These are phyloP conservation scores for Scaptomyza hsui DNA, from an alignment of 1,140 invertebrate species.

Conservation along the genomic window DNA sequence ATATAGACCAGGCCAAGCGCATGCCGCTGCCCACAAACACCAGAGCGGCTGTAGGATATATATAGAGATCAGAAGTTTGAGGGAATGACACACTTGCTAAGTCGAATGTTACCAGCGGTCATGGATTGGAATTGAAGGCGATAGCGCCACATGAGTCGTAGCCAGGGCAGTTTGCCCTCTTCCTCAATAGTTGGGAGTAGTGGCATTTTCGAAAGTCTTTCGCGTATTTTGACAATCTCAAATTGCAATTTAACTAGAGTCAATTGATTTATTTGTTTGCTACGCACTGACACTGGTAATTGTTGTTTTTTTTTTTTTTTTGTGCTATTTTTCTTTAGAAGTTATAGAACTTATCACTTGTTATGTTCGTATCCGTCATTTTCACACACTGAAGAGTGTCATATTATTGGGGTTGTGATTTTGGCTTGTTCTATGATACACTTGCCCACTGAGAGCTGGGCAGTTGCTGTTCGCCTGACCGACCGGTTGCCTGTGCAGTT, in stretches of 20 bases:
- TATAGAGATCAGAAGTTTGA: not conserved
- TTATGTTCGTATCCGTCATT: conserved; percentile 29
- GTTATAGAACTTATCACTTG: conserved; percentile 35
- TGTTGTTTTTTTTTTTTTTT: conserved; percentile 1
- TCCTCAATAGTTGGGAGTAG: conserved; percentile 73
- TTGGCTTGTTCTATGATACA: conserved; percentile 4
- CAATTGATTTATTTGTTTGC: conserved; percentile 20
- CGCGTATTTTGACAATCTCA: conserved; percentile 21
- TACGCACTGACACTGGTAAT: conserved; percentile 2
- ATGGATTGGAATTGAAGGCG: conserved; percentile 74
- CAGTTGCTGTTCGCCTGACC: conserved; percentile 47
- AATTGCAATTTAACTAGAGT: conserved; percentile 17
- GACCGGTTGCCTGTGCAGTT: conserved; percentile 42
- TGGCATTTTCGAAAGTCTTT: conserved; percentile 49
- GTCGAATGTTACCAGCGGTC: conserved; percentile 56
- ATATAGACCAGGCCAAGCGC: conserved; percentile 72
- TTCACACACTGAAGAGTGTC: conserved; percentile 31
- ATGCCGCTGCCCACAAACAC: conserved; percentile 71
- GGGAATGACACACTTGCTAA: not conserved
- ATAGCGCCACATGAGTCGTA: conserved; percentile 69
- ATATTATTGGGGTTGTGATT: conserved; percentile 9
- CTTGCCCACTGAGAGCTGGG: conserved; percentile 32
- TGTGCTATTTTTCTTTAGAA: not conserved
- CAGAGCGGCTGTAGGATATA: conserved; percentile 49
- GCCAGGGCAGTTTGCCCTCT: conserved; percentile 65